Conservation (phyloP, 2,797 vertebrate species). For the Sparidentex hasta region DNA sequence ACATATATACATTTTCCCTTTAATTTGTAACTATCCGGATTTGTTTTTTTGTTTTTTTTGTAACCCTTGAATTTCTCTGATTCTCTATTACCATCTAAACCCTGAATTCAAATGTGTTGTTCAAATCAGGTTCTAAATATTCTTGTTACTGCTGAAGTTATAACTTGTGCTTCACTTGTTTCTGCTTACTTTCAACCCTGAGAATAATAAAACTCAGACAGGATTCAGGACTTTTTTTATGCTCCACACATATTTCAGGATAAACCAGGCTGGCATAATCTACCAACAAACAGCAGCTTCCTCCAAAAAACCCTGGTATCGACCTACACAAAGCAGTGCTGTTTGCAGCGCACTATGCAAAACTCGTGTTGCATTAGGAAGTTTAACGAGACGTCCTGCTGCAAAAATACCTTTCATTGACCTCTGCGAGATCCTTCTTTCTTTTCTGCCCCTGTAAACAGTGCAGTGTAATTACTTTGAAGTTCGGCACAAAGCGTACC, state of each 20-base stretch:
- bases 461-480: slow-evolving; percentile 38
- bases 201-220: not conserved
- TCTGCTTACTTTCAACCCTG: not conserved
- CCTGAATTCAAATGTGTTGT: not conserved
- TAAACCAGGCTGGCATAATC: not conserved
- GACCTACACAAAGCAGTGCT: not conserved
- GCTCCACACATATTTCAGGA: not conserved
- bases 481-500: slow-evolving; percentile 40
- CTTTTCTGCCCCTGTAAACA: slow-evolving; percentile 40
- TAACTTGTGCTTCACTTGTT: not conserved
- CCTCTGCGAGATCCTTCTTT: slow-evolving; percentile 5
- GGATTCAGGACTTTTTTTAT: not conserved
- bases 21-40: too few relatives aligned
- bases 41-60: too few relatives aligned
- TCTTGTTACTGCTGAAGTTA: not conserved
- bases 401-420: slow-evolving; percentile 1
- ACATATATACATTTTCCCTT: too few relatives aligned
- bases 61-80: not conserved
- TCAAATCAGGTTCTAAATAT: not conserved
- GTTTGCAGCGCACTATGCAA: not conserved
- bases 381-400: slow-evolving; percentile 23
- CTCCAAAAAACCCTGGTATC: not conserved
- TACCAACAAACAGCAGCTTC: not conserved
- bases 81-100: not conserved
- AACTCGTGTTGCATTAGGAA: not conserved